These are phyloP conservation scores for Brachyptera putata DNA, from an alignment of 2,888 invertebrate genomes.

Conservation along the genomic window DNA sequence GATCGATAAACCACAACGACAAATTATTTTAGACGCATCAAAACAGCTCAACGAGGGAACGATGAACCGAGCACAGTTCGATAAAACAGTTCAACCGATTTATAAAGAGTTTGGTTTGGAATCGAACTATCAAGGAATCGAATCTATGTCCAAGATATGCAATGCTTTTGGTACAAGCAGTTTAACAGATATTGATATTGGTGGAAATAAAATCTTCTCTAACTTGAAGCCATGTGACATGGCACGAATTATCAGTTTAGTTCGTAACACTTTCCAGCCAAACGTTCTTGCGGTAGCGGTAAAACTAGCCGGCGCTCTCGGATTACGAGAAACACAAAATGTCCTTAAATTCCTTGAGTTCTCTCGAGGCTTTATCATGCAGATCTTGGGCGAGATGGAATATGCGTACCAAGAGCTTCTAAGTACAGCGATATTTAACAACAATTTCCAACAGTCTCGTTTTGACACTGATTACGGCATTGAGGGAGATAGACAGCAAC, in stretches of 20 bases:
- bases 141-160: background rate
- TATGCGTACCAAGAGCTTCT: background rate
- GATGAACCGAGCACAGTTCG: background rate
- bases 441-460: background rate
- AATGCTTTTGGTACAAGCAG: slow-evolving; percentile 13
- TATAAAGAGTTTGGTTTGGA: background rate
- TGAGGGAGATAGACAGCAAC: background rate
- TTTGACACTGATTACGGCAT: background rate
- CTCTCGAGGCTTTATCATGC: background rate
- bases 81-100: background rate
- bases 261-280: background rate
- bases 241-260: background rate
- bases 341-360: slow-evolving; percentile 1
- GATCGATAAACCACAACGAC: slow-evolving; percentile 6
- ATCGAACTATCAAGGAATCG: no score
- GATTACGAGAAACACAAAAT: background rate
- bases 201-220: background rate
- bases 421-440: background rate
- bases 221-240: background rate
- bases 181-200: slow-evolving; percentile 4
- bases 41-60: background rate
- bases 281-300: background rate
- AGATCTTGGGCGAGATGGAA: slow-evolving; percentile 4
- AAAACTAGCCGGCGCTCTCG: background rate
- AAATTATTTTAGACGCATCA: background rate